Percentiles rank a stretch among this genome's conserved stretches.
These are phyloP conservation scores for Pogonus chalceus DNA, from an alignment of 1,140 invertebrate species.

Conservation along the genomic window DNA sequence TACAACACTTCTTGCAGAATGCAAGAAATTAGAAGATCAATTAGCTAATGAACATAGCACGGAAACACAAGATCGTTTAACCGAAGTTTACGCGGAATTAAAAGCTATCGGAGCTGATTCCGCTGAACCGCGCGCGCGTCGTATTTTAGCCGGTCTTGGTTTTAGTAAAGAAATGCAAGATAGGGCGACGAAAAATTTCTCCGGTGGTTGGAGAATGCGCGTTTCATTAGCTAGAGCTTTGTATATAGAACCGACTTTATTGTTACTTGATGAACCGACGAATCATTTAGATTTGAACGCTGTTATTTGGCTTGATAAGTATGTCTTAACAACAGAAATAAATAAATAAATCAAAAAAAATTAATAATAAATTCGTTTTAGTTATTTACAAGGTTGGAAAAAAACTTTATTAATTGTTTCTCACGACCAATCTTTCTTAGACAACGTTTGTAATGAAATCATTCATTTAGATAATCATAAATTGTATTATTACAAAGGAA, in stretches of 20 bases:
- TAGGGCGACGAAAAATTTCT: conserved; percentile 89
- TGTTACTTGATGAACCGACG: conserved; percentile 94
- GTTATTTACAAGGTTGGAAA: conserved; percentile 94
- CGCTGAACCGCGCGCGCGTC: conserved; percentile 85
- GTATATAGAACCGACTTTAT: conserved; percentile 86
- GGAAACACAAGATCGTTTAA: conserved; percentile 64
- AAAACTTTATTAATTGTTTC: conserved; percentile 96
- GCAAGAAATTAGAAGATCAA: conserved; percentile 74
- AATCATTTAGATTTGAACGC: conserved; percentile 94
- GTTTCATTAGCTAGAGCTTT: conserved; percentile 87
- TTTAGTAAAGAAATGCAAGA: conserved; percentile 93
- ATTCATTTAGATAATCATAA: conserved; percentile 94
- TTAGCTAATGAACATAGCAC: conserved; percentile 56
- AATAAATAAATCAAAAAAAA: too few species aligned
- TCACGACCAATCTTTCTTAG: conserved; percentile 98
- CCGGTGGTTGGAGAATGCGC: conserved; percentile 98
- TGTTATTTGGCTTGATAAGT: conserved; percentile 98
- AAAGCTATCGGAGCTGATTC: conserved; percentile 94
- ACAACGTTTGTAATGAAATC: conserved; percentile 98
- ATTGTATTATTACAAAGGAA: conserved; percentile 95
- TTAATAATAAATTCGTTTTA: conserved; percentile 27
- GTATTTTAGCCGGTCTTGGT: conserved; percentile 94
- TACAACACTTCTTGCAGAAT: conserved; percentile 69
- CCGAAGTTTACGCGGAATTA: conserved; percentile 91
- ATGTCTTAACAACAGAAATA: conserved; percentile 21